A percentile compares a stretch with the other conserved stretches of the same genome.
phyloP scores from a whole-genome alignment of 2,797 vertebrate species.

The Trachops cirrhosus region DNA sequence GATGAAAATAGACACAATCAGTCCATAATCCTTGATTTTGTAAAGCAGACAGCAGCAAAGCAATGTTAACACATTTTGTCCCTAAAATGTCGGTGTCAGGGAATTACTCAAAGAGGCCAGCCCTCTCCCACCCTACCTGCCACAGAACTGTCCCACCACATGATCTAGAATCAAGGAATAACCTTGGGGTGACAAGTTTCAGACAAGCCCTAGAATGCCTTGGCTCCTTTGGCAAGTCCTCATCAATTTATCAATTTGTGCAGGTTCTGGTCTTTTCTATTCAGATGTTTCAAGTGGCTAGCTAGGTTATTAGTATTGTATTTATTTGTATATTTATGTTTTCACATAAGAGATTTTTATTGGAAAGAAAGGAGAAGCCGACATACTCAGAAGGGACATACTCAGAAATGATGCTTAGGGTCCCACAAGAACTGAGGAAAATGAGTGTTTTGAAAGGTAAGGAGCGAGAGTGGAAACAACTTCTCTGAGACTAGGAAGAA shows the following conservation, averaged over 20 bases:
- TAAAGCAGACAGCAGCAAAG: not conserved
- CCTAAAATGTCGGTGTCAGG: not conserved
- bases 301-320: not conserved
- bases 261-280: not conserved
- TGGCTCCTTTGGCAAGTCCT: not conserved
- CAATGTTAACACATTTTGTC: not conserved
- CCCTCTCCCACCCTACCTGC: not conserved
- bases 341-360: not conserved
- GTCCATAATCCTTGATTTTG: not conserved
- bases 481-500: not conserved
- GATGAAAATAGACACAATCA: not conserved
- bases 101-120: not conserved
- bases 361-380: not conserved
- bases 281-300: not conserved
- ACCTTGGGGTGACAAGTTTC: not conserved
- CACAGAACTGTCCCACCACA: rapidly evolving
- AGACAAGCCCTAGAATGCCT: not conserved
- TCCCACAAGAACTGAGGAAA: not conserved
- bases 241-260: not conserved
- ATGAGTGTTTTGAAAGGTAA: not conserved
- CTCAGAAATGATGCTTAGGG: not conserved
- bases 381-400: not conserved
- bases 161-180: not conserved
- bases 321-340: not conserved
- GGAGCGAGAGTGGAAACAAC: not conserved